Evolutionary conservation across 2,797 vertebrate species (phyloP).

Genomic region (Mus caroli): DNA sequence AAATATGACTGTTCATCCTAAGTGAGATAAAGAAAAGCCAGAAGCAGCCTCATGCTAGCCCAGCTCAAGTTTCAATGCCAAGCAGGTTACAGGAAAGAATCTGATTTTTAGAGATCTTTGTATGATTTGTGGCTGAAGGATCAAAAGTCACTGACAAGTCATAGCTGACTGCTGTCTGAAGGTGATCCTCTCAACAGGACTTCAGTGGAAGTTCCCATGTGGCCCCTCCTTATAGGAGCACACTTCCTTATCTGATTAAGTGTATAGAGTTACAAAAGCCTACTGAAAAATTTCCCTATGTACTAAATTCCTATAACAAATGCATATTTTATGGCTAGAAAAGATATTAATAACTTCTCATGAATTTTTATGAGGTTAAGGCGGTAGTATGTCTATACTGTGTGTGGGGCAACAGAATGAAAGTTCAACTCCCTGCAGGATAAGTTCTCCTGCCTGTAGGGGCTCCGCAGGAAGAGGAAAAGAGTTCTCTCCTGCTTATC

Average conservation of each 20-base stretch:
- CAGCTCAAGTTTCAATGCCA: constrained; percentile 56
- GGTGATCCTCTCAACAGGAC: neutral
- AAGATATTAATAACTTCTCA: constrained; percentile 21
- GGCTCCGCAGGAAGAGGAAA: neutral
- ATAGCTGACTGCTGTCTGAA: neutral
- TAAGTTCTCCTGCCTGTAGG: neutral
- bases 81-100: constrained; percentile 15
- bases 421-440: neutral
- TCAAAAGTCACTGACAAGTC: neutral
- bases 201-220: neutral
- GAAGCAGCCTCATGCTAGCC: constrained; percentile 3
- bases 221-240: neutral
- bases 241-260: neutral
- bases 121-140: constrained; percentile 2
- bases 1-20: constrained; percentile 2
- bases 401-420: neutral
- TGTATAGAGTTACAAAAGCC: neutral
- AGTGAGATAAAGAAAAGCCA: constrained; percentile 47
- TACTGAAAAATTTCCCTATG: constrained; percentile 28
- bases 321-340: constrained; percentile 32
- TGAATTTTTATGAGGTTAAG: constrained; percentile 33
- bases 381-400: neutral
- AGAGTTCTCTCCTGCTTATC: neutral
- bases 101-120: constrained; percentile 11
- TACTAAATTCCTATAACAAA: constrained; percentile 20